Conservation (phyloP, 2,888 invertebrate genomes). For the Drosophila pegasa region DNA sequence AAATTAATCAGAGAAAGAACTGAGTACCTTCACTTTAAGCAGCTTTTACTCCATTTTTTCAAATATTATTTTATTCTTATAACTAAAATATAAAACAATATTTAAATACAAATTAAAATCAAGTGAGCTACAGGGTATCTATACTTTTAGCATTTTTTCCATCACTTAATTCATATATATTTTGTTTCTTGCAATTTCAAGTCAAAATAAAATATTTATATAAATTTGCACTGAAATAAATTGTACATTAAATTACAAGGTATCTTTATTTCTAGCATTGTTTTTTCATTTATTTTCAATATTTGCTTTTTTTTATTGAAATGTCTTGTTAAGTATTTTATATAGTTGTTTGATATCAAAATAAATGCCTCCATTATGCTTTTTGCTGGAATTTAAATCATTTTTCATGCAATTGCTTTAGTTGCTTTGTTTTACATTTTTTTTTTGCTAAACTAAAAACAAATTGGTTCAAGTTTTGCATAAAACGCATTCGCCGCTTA, state of each 20-base stretch:
- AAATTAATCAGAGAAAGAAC: no score
- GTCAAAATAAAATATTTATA: no score
- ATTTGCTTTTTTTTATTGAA: background rate
- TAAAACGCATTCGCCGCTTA: slow-evolving; percentile 20
- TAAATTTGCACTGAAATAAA: no score
- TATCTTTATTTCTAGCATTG: background rate
- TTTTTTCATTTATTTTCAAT: background rate
- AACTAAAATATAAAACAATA: no score
- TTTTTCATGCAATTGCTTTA: slow-evolving; percentile 15
- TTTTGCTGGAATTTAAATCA: slow-evolving; percentile 37
- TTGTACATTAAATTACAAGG: slow-evolving; percentile 17
- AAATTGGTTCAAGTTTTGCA: slow-evolving; percentile 23
- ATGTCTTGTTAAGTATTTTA: slow-evolving; percentile 4
- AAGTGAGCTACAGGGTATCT: no score
- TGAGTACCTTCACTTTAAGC: no score
- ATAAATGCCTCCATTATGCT: slow-evolving; percentile 64
- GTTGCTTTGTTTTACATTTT: slow-evolving; percentile 9
- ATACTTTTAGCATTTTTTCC: no score
- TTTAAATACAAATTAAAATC: no score
- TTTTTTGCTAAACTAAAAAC: background rate
- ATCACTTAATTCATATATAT: no score
- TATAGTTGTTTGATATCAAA: slow-evolving; percentile 41
- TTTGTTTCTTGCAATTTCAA: no score
- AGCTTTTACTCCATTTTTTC: no score
- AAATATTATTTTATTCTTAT: no score